Conservation (phyloP, 2,888 invertebrate species). For the Acanthacorydalis orientalis region DNA sequence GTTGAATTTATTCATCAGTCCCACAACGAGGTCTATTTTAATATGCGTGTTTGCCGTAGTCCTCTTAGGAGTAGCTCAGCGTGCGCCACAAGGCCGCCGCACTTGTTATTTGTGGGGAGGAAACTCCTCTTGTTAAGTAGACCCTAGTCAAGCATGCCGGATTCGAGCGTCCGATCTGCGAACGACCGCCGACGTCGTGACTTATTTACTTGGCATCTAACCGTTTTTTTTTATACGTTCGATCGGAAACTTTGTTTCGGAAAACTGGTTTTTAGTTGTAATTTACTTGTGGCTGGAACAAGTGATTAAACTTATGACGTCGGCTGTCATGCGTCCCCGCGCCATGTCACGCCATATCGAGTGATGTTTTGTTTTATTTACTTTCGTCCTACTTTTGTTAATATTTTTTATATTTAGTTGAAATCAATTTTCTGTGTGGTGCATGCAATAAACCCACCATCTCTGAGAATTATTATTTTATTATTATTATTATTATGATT, state of each 20-base stretch:
- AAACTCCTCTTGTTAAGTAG: constrained; percentile 16
- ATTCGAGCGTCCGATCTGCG: no score
- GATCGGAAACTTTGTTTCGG: background rate
- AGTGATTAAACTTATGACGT: background rate
- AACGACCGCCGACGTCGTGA: no score
- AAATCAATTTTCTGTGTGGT: constrained; percentile 17
- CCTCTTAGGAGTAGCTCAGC: background rate
- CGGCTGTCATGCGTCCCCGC: background rate
- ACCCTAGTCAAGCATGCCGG: constrained; percentile 23
- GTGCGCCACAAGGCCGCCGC: background rate
- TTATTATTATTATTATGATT: constrained; percentile 14
- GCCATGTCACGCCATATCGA: constrained; percentile 3
- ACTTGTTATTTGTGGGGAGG: constrained; percentile 27
- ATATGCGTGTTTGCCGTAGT: constrained; percentile 1
- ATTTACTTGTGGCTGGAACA: background rate
- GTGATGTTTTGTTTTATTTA: constrained; percentile 13
- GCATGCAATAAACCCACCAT: constrained; percentile 25
- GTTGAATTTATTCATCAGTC: background rate
- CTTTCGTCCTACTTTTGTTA: constrained; percentile 17
- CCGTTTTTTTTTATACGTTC: background rate
- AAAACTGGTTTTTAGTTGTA: background rate
- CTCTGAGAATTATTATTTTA: constrained; percentile 7
- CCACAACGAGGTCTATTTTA: constrained; percentile 5
- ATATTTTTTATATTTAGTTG: constrained; percentile 4
- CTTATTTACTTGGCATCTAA: background rate